Evolutionary conservation across 2,797 vertebrate species (phyloP).

Genomic region (Odontamblyopus lacepedii): DNA sequence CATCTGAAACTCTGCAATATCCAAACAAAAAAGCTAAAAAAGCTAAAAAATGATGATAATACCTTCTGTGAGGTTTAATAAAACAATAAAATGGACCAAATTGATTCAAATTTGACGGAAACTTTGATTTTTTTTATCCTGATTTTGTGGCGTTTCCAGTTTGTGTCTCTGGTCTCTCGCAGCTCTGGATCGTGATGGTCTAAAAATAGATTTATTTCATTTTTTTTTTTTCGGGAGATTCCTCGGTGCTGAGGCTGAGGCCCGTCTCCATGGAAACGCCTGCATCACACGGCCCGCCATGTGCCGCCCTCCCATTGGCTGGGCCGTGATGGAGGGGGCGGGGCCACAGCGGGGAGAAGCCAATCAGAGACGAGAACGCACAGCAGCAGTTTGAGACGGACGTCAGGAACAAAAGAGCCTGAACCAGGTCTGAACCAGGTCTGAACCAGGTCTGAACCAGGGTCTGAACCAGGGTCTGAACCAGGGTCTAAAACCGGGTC

Average conservation of each 20-base stretch:
- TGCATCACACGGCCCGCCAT: conserved; percentile 6
- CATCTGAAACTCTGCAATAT: no score
- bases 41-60: no score
- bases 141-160: no score
- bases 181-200: background rate
- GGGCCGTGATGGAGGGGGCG: background rate
- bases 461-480: background rate
- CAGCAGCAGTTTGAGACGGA: background rate
- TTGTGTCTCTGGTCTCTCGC: no score
- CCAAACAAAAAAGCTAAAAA: no score
- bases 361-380: background rate
- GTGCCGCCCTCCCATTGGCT: background rate
- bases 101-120: no score
- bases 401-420: background rate
- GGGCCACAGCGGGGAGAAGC: background rate
- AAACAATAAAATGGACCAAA: no score
- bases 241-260: background rate
- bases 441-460: background rate
- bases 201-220: background rate
- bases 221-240: background rate
- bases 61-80: no score
- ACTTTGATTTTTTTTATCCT: no score
- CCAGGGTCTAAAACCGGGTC: background rate
- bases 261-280: conserved; percentile 2
- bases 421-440: background rate